Percentiles rank a stretch among this genome's conserved stretches.
Evolutionary conservation across 1,140 invertebrate species (phyloP).

Genomic region (Drosophila busckii): DNA sequence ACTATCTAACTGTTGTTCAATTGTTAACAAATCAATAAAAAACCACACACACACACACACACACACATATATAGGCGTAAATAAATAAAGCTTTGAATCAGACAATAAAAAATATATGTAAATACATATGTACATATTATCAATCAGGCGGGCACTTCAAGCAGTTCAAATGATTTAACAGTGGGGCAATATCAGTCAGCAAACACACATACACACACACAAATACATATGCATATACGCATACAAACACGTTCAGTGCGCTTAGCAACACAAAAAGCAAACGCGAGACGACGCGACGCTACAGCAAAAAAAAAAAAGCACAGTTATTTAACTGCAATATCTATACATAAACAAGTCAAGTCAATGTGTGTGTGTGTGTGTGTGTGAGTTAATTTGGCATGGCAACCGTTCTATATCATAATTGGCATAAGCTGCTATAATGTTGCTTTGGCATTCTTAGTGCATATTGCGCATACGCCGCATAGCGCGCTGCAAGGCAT

Average conservation of each 20-base stretch:
- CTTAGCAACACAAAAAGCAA: slow-evolving; percentile 43
- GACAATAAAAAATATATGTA: too few relatives aligned
- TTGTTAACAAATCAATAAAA: too few relatives aligned
- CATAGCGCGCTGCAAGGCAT: slow-evolving; percentile 1
- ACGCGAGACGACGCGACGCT: too few relatives aligned
- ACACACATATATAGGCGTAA: too few relatives aligned
- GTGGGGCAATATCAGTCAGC: too few relatives aligned
- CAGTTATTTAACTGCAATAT: slow-evolving; percentile 56
- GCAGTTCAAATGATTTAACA: slow-evolving; percentile 38
- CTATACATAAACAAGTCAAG: too few relatives aligned
- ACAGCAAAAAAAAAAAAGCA: slow-evolving; percentile 22
- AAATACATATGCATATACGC: slow-evolving; percentile 1
- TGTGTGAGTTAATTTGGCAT: slow-evolving; percentile 33
- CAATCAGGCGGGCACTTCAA: slow-evolving; percentile 26
- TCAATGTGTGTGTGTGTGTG: slow-evolving; percentile 18
- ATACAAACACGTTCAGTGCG: slow-evolving; percentile 12
- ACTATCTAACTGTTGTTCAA: too few relatives aligned
- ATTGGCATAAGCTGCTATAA: slow-evolving; percentile 56
- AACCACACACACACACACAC: too few relatives aligned
- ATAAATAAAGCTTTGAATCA: too few relatives aligned
- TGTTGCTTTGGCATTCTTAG: slow-evolving; percentile 1
- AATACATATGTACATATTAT: too few relatives aligned
- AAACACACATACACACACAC: slow-evolving; percentile 7
- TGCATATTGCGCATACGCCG: slow-evolving; percentile 7
- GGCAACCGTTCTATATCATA: slow-evolving; percentile 64